Evolutionary conservation across 2,888 invertebrate species (phyloP).

Genomic region (Plutella xylostella): DNA sequence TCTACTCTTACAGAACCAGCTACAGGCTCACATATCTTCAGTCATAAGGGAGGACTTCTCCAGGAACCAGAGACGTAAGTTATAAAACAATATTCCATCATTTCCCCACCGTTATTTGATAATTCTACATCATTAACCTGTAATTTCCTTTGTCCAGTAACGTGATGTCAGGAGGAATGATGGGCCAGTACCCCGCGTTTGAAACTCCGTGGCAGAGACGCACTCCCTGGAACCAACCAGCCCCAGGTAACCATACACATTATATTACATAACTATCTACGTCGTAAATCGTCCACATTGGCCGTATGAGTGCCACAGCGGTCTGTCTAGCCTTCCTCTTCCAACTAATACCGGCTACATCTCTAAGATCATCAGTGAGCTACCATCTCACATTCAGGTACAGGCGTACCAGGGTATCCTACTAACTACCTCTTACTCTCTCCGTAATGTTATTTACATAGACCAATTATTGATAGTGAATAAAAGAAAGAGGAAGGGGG

Average conservation of each 20-base stretch:
- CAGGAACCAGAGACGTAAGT: conserved; percentile 55
- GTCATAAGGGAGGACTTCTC: conserved; percentile 77
- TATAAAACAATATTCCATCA: neutral
- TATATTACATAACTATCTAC: too few species aligned
- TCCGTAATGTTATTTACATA: too few species aligned
- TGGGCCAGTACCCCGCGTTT: conserved; percentile 27
- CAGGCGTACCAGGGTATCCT: too few species aligned
- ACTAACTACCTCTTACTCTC: too few species aligned
- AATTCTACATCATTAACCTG: neutral
- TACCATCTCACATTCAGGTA: too few species aligned
- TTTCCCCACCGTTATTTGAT: neutral
- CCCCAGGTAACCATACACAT: neutral
- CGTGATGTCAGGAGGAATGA: conserved; percentile 6
- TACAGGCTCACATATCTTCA: conserved; percentile 75
- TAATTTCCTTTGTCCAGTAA: neutral
- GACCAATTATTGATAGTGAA: too few species aligned
- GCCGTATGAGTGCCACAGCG: too few species aligned
- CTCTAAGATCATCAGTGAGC: too few species aligned
- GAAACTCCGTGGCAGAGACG: conserved; percentile 35
- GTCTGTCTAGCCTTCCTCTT: too few species aligned
- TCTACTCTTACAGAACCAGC: conserved; percentile 45
- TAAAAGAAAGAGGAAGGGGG: too few species aligned
- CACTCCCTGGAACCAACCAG: conserved; percentile 6
- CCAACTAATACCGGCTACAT: too few species aligned
- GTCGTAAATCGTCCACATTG: too few species aligned